Evolutionary conservation across 1,140 invertebrate species (phyloP).

Genomic region (Dreissena rostriformis): DNA sequence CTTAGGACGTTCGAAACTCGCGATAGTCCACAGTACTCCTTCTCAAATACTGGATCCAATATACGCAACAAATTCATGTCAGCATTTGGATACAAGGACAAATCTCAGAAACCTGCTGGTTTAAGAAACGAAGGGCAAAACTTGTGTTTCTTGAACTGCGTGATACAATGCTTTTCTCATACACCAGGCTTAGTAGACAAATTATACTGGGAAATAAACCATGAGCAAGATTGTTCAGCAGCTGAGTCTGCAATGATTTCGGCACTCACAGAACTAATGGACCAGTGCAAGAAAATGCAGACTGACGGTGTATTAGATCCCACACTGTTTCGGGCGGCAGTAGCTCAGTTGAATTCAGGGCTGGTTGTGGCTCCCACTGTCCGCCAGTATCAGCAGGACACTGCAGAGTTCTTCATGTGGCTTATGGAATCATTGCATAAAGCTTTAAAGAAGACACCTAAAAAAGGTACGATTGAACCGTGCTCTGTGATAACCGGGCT

Average conservation of each 20-base stretch:
- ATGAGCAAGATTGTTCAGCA: constrained; percentile 70
- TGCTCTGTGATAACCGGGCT: too few species aligned
- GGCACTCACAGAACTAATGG: constrained; percentile 67
- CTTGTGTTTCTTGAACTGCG: constrained; percentile 79
- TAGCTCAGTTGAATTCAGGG: constrained; percentile 61
- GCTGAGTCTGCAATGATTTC: constrained; percentile 72
- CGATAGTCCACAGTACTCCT: not conserved
- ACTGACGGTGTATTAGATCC: constrained; percentile 61
- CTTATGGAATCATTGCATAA: constrained; percentile 73
- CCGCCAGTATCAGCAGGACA: constrained; percentile 77
- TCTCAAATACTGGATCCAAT: constrained; percentile 31
- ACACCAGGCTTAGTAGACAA: constrained; percentile 71
- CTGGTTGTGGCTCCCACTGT: constrained; percentile 67
- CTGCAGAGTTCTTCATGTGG: constrained; percentile 80
- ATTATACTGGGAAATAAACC: constrained; percentile 61
- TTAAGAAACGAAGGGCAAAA: constrained; percentile 77
- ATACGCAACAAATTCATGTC: constrained; percentile 71
- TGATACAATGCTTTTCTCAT: constrained; percentile 77
- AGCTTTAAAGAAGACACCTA: constrained; percentile 76
- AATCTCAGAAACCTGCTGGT: constrained; percentile 68
- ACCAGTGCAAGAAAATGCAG: constrained; percentile 60
- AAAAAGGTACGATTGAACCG: too few species aligned
- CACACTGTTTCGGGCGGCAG: constrained; percentile 67
- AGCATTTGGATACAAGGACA: constrained; percentile 65
- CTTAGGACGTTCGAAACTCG: constrained; percentile 48